Evolutionary conservation across 2,113 vertebrate genomes (phyloP).

Genomic region (Lepus americanus): DNA sequence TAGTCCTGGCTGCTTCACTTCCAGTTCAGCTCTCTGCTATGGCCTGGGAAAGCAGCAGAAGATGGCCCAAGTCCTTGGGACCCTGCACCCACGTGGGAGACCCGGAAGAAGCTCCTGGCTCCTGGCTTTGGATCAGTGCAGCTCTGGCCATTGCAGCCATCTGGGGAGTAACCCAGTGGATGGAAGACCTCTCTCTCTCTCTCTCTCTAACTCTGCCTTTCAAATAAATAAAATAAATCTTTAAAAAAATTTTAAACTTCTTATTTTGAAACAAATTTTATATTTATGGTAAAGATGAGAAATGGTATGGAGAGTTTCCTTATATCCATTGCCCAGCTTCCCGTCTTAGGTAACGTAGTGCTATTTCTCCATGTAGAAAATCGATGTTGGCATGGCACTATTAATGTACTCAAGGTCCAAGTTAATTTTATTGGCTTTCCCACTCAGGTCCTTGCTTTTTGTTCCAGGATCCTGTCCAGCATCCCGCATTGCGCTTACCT

Average conservation of each 20-base stretch:
- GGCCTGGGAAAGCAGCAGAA: too few relatives aligned
- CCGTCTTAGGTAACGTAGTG: not conserved
- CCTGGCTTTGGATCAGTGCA: too few relatives aligned
- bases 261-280: slow-evolving; percentile 48
- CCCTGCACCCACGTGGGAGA: too few relatives aligned
- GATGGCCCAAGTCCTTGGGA: too few relatives aligned
- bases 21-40: too few relatives aligned
- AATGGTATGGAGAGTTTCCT: slow-evolving; percentile 1
- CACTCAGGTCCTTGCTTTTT: not conserved
- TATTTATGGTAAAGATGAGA: slow-evolving; percentile 46
- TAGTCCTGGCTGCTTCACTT: too few relatives aligned
- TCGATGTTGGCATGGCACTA: not conserved
- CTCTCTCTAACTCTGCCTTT: too few relatives aligned
- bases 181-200: too few relatives aligned
- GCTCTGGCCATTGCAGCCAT: too few relatives aligned
- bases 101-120: too few relatives aligned
- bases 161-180: too few relatives aligned
- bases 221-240: too few relatives aligned
- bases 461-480: not conserved
- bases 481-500: not conserved
- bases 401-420: slow-evolving; percentile 46
- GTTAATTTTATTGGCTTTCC: slow-evolving; percentile 37
- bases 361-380: slow-evolving; percentile 50
- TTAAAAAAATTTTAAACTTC: not conserved
- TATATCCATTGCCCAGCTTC: not conserved